phyloP scores from a whole-genome alignment of 2,888 invertebrate genomes.

The Xiphydria camelus region DNA sequence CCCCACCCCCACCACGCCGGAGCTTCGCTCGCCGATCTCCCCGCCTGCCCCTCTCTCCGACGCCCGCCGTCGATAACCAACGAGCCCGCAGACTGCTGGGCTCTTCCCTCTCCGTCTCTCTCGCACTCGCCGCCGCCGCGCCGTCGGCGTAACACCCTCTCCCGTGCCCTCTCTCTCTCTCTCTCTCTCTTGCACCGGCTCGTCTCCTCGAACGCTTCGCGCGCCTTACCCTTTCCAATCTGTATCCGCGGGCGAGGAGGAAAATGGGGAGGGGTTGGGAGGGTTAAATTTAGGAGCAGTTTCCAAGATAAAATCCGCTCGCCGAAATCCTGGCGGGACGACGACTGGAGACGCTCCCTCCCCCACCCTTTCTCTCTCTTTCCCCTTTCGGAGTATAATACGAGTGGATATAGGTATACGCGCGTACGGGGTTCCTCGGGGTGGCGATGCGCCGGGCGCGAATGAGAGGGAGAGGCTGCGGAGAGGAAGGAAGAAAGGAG shows the following conservation, averaged over 20 bases:
- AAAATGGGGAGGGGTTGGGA: too few species aligned
- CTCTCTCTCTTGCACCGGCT: constrained; percentile 10
- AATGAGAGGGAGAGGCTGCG: constrained; percentile 9
- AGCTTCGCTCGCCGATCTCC: constrained; percentile 13
- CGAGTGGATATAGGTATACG: background rate
- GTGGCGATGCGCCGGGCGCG: constrained; percentile 2
- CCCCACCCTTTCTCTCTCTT: constrained; percentile 6
- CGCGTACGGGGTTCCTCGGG: background rate
- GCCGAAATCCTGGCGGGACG: too few species aligned
- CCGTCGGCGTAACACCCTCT: constrained; percentile 5
- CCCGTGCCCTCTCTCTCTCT: constrained; percentile 17
- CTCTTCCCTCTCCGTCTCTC: constrained; percentile 7
- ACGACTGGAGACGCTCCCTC: too few species aligned
- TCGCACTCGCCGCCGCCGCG: constrained; percentile 15
- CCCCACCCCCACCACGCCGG: constrained; percentile 17
- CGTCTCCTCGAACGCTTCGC: too few species aligned
- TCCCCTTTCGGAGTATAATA: constrained; percentile 1
- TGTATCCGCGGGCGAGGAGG: constrained; percentile 13
- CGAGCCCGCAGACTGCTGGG: constrained; percentile 14
- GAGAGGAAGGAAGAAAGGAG: constrained; percentile 10
- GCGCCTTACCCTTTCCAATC: constrained; percentile 9
- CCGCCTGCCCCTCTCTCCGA: background rate
- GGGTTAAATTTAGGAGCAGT: constrained; percentile 12
- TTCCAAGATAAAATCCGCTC: constrained; percentile 3
- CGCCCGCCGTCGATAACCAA: constrained; percentile 1